These are phyloP conservation scores for Tragelaphus imberbis DNA, from an alignment of 2,113 vertebrate species.

Conservation along the genomic window DNA sequence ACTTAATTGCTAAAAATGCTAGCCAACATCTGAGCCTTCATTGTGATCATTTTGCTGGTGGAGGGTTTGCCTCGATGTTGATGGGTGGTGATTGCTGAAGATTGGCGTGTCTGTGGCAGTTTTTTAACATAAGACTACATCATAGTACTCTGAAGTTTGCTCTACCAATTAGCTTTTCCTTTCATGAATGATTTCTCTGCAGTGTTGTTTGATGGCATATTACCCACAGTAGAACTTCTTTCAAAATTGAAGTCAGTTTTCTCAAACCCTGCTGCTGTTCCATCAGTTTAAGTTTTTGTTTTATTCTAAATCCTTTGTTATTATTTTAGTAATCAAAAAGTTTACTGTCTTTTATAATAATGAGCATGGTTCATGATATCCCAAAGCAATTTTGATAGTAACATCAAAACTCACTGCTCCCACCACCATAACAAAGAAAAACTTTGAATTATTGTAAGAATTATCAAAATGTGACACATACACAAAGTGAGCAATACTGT, in stretches of 20 bases:
- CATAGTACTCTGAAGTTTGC: not conserved
- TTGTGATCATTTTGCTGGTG: not conserved
- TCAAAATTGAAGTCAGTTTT: not conserved
- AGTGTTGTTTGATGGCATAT: not conserved
- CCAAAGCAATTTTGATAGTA: not conserved
- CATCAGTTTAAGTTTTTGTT: not conserved
- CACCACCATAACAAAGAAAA: not conserved
- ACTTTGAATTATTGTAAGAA: not conserved
- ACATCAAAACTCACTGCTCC: not conserved
- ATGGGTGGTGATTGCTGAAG: not conserved
- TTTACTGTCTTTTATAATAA: not conserved
- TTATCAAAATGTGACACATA: not conserved
- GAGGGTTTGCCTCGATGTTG: not conserved
- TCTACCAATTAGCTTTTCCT: not conserved
- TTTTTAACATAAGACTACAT: not conserved
- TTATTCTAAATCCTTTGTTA: not conserved
- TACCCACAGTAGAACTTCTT: not conserved
- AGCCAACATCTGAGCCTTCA: not conserved
- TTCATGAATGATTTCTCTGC: not conserved
- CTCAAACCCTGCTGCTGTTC: not conserved
- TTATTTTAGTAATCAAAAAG: not conserved
- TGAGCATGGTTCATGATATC: not conserved
- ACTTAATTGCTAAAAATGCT: not conserved
- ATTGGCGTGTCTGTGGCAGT: not conserved
- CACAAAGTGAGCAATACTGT: not conserved